Conservation (phyloP, 1,140 invertebrate genomes). For the Acyrthosiphon pisum region DNA sequence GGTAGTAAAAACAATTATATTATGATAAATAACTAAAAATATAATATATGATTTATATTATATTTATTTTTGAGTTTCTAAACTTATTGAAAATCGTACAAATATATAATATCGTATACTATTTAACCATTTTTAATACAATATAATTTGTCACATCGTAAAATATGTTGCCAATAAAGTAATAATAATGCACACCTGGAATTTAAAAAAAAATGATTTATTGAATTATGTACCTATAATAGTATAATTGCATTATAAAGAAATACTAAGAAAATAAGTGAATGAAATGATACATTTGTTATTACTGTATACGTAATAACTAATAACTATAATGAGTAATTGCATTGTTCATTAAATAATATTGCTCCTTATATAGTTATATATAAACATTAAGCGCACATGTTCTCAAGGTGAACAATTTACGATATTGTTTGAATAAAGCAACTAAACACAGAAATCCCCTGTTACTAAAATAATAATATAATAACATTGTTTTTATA, state of each 20-base stretch:
- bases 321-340: background rate
- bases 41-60: background rate
- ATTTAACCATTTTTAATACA: background rate
- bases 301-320: background rate
- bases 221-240: background rate
- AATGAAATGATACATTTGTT: background rate
- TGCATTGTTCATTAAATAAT: background rate
- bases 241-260: background rate
- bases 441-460: background rate
- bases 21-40: background rate
- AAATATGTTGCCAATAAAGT: background rate
- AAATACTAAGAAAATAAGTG: background rate
- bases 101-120: background rate
- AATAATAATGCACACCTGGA: background rate
- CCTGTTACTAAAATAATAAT: background rate
- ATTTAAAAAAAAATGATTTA: background rate
- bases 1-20: background rate
- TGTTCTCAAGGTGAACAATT: slow-evolving; percentile 6
- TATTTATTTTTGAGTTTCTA: background rate
- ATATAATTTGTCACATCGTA: background rate
- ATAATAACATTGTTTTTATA: background rate
- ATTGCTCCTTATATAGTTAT: background rate
- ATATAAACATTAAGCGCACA: background rate
- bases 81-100: background rate
- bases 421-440: background rate